These are phyloP conservation scores for Dipodomys spectabilis DNA, from an alignment of 2,113 vertebrate genomes.

Conservation along the genomic window DNA sequence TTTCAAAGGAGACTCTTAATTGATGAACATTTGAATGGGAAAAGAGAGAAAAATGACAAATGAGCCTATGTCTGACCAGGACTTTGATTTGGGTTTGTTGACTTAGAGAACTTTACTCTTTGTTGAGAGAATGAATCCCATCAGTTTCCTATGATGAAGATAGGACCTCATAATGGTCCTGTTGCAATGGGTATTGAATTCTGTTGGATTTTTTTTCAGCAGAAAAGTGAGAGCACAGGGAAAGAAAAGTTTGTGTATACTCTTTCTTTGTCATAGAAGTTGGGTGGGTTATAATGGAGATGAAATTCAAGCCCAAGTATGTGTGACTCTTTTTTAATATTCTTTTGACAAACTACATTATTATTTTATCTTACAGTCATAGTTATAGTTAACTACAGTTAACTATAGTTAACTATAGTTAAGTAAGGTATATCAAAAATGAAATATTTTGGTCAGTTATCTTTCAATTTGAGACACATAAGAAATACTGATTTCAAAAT, in stretches of 20 bases:
- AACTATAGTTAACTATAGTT: too few relatives aligned
- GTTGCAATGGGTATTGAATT: background rate
- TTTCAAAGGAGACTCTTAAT: background rate
- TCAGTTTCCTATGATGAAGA: background rate
- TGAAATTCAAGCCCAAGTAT: too few relatives aligned
- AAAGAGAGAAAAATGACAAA: background rate
- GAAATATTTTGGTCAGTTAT: background rate
- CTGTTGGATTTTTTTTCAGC: background rate
- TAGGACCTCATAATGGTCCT: background rate
- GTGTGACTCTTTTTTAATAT: too few relatives aligned
- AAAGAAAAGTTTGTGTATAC: too few relatives aligned
- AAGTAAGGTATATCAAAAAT: background rate
- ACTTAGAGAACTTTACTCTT: background rate
- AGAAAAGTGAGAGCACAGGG: too few relatives aligned
- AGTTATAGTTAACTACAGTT: too few relatives aligned
- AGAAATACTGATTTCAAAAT: conserved; percentile 44
- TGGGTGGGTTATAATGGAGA: too few relatives aligned
- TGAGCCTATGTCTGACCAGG: background rate
- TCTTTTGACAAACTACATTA: too few relatives aligned
- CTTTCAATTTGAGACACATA: background rate
- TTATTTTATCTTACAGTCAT: too few relatives aligned
- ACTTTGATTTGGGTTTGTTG: background rate
- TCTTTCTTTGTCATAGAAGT: too few relatives aligned
- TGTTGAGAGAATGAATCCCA: background rate
- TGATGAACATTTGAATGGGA: background rate